Evolutionary conservation across 2,797 vertebrate species (phyloP), one percentile per base, ranked within the genome.

Genomic region (Galaxias olidus): DNA sequence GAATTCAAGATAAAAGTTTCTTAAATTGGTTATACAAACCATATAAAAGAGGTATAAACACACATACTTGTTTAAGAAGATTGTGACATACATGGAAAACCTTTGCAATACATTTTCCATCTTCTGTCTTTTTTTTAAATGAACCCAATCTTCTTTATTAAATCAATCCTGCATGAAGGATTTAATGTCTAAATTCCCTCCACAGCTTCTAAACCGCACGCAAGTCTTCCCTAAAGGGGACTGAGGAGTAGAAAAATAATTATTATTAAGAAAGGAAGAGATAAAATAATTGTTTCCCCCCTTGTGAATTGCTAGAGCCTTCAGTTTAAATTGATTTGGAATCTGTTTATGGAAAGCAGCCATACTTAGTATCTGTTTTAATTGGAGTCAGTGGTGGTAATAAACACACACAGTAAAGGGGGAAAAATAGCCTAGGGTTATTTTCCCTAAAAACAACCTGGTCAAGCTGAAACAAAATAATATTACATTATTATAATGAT

Each of bases 241-340:
- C 4, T 40, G 10, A 9, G 40, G 20, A 4, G 40, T 20, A 41
- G 30, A 15, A n/a, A n/a, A 15, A 41, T 13, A 4, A 55, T 8
- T 8, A 55, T 40, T 1, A 55, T 40, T 40, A 18, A 17, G 14
- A 30, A 55, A 47, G 13, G 9, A 55, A 0, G 12, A 13, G 20
- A 40, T 9, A 55, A 40, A 55, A 55, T 10, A 55, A 55, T 40
- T 55, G 53, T 42, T 3, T 55, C 40, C 53, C 53, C n/a, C 53
- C n/a, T 40, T 9, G n/a, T 20, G n/a, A 10, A 52, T 52, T 52
- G 8, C n/a, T 51, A 50, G 49, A 50, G 49, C n/a, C 9, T 52
- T 19, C 50, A 6, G n/a, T 10, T 52, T 15, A 18, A 19, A 52
- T 52, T 52, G 50, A 52, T 52, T 17, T 17, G 0, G 50, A 15